Conservation (phyloP, 23 tunicate species). For the Phallusia fumigata region DNA sequence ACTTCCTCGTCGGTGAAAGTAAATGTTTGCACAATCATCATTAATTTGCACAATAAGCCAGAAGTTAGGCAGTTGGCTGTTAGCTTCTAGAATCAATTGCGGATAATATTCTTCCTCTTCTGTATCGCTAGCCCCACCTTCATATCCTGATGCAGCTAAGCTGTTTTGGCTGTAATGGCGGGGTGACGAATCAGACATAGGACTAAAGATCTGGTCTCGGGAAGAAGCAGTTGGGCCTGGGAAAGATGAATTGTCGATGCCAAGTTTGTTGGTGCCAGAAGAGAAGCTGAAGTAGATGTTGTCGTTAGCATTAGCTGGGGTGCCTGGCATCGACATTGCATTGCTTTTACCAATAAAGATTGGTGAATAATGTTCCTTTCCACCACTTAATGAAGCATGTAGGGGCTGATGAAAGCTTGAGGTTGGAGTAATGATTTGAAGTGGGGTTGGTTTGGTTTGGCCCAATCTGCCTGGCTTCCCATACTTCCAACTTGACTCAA, state of each 20-base stretch:
- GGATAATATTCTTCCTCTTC: constrained; percentile 49
- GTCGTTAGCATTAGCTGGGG: constrained; percentile 16
- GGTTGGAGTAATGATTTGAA: neutral
- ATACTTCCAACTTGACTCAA: neutral
- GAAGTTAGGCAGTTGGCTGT: constrained; percentile 69
- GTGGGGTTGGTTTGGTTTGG: constrained; percentile 2
- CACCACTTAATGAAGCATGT: constrained; percentile 30
- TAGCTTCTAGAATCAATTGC: constrained; percentile 46
- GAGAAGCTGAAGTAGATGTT: neutral
- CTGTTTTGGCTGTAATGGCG: constrained; percentile 67
- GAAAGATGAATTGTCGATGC: neutral
- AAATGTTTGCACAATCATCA: constrained; percentile 42
- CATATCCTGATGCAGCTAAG: constrained; percentile 86
- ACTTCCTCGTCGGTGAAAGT: constrained; percentile 71
- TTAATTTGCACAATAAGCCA: constrained; percentile 55
- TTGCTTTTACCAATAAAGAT: neutral
- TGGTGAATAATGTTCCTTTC: constrained; percentile 31
- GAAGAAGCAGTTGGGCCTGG: constrained; percentile 4
- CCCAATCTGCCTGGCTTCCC: constrained; percentile 4
- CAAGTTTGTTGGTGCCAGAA: constrained; percentile 1
- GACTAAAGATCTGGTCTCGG: constrained; percentile 19
- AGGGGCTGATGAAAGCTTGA: constrained; percentile 15
- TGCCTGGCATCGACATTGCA: constrained; percentile 50
- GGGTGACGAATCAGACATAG: constrained; percentile 54
- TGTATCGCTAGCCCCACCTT: constrained; percentile 78